Percentiles rank a stretch among this genome's conserved stretches.
Evolutionary conservation across 1,140 invertebrate species (phyloP).

Genomic region (Ectropis grisescens): DNA sequence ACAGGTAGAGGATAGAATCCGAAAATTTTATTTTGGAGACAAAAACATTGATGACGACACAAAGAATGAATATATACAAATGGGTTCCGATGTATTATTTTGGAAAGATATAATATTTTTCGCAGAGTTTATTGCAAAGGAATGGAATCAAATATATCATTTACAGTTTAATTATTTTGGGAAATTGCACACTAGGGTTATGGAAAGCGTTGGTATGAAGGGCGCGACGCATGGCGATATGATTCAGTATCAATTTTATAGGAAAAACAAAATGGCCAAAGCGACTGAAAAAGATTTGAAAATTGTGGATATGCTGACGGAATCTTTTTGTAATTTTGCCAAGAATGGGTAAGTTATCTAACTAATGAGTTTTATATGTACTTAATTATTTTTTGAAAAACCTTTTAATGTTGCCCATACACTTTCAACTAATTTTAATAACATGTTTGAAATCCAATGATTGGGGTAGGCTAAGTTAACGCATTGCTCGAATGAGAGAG

Average conservation of each 20-base stretch:
- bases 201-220: constrained; percentile 37
- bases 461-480: background rate
- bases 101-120: constrained; percentile 51
- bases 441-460: background rate
- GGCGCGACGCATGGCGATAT: constrained; percentile 76
- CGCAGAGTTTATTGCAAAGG: constrained; percentile 34
- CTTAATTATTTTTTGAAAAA: constrained; percentile 2
- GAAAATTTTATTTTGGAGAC: constrained; percentile 64
- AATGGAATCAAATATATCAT: constrained; percentile 39
- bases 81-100: constrained; percentile 61
- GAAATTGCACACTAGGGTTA: constrained; percentile 37
- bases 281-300: constrained; percentile 32
- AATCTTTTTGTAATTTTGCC: constrained; percentile 80
- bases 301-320: constrained; percentile 59
- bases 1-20: constrained; percentile 37
- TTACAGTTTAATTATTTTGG: constrained; percentile 64
- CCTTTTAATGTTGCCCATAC: background rate
- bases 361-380: too few relatives aligned
- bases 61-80: constrained; percentile 37
- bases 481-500: too few relatives aligned
- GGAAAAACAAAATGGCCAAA: constrained; percentile 43
- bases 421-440: background rate
- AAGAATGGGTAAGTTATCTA: constrained; percentile 71
- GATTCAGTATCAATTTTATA: constrained; percentile 73
- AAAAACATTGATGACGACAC: constrained; percentile 23